phyloP scores from a whole-genome alignment of 1,140 invertebrate genomes.

The Solen grandis region DNA sequence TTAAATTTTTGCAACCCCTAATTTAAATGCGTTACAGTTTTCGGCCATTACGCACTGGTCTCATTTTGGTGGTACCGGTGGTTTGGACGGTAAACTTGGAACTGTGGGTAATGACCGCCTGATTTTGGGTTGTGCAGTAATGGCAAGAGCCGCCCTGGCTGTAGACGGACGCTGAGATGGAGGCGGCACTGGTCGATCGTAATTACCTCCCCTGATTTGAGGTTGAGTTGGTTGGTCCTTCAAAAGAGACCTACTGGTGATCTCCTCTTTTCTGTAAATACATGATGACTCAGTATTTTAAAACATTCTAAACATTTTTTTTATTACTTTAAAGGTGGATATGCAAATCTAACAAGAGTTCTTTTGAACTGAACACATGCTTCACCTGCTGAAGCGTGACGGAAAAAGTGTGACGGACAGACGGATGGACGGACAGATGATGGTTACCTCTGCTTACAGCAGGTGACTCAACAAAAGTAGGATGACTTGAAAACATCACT shows the following conservation, averaged over 20 bases:
- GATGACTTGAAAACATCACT: background rate
- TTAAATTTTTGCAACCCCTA: too few relatives aligned
- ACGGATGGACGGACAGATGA: too few relatives aligned
- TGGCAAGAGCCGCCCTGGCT: constrained; percentile 39
- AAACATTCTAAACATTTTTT: background rate
- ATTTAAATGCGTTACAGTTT: too few relatives aligned
- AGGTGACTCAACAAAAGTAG: too few relatives aligned
- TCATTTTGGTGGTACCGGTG: constrained; percentile 41
- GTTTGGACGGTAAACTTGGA: constrained; percentile 52
- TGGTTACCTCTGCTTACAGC: too few relatives aligned
- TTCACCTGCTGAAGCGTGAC: background rate
- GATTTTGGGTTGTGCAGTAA: constrained; percentile 42
- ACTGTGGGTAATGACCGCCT: constrained; percentile 35
- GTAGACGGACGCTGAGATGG: constrained; percentile 37
- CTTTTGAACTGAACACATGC: background rate
- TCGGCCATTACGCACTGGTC: too few relatives aligned
- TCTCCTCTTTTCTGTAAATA: background rate
- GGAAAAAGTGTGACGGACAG: too few relatives aligned
- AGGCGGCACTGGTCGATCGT: constrained; percentile 26
- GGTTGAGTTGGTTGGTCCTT: constrained; percentile 23
- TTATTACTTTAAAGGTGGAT: background rate
- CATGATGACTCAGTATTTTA: background rate
- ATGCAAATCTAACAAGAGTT: background rate
- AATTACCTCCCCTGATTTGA: constrained; percentile 34
- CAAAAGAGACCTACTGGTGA: background rate